phyloP scores from a whole-genome alignment of 2,113 vertebrate species.

The Alethe castanea region DNA sequence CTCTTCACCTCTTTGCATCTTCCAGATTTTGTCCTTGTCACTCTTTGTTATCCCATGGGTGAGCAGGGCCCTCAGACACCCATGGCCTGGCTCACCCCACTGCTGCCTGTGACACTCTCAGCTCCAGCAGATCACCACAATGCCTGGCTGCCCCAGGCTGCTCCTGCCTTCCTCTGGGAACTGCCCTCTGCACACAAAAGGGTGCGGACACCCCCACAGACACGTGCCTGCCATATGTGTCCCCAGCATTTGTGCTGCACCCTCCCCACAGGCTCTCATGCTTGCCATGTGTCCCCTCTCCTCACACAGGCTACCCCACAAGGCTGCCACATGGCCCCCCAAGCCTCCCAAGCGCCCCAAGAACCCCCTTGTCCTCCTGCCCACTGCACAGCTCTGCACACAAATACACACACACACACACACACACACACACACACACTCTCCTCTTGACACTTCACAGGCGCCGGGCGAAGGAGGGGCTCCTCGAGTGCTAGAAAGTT shows the following conservation, averaged over 20 bases:
- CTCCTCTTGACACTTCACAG: not conserved
- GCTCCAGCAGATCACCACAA: not conserved
- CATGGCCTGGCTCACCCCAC: not conserved
- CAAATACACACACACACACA: not conserved
- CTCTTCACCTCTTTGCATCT: not conserved
- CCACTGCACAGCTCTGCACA: not conserved
- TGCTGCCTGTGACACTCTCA: not conserved
- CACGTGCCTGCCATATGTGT: not conserved
- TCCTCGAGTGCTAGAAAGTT: conserved; percentile 13
- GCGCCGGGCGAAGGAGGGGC: not conserved
- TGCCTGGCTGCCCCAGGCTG: not conserved
- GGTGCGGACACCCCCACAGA: not conserved
- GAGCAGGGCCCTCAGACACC: not conserved
- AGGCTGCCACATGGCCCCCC: fast-evolving
- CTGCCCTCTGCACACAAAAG: not conserved
- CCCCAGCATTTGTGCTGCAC: not conserved
- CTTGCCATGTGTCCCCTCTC: not conserved
- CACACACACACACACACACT: not conserved
- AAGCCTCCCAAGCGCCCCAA: not conserved
- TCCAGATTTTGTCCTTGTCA: not conserved
- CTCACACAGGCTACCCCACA: not conserved
- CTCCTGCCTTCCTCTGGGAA: not conserved
- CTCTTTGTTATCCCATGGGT: not conserved
- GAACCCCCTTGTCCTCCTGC: not conserved
- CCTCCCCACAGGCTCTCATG: not conserved